Percentiles rank a stretch among this genome's conserved stretches.
phyloP scores from a whole-genome alignment of 2,797 vertebrate genomes.

The Enteromius trimaculatus region DNA sequence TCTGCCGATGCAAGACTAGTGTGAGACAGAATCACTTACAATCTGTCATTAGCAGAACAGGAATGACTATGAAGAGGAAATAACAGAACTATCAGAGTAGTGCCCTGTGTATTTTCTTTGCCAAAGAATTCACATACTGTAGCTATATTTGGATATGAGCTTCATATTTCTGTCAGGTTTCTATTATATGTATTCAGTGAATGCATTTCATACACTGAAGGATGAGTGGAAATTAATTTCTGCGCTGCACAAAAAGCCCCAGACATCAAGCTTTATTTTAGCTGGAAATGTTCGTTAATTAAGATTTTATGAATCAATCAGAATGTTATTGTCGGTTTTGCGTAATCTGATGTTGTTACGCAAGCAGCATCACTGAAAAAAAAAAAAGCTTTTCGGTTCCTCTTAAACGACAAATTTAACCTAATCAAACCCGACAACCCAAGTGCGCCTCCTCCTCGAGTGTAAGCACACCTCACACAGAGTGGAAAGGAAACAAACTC shows the following conservation, averaged over 20 bases:
- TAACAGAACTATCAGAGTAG: not conserved
- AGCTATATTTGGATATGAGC: not conserved
- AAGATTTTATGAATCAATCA: not conserved
- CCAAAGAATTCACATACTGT: not conserved
- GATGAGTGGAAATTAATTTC: not conserved
- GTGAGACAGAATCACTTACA: not conserved
- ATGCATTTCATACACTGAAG: not conserved
- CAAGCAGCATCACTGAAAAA: not conserved
- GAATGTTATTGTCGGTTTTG: not conserved
- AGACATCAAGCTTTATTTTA: not conserved
- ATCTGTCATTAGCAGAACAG: not conserved
- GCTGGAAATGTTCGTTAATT: not conserved
- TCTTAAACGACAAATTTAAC: constrained; percentile 38
- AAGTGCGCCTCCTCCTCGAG: constrained; percentile 1
- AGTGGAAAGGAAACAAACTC: constrained; percentile 39
- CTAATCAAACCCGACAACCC: constrained; percentile 30
- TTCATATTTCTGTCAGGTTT: not conserved
- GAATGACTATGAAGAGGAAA: not conserved
- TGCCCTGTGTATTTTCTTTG: not conserved
- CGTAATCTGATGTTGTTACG: not conserved
- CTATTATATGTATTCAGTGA: not conserved
- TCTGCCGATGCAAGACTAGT: not conserved
- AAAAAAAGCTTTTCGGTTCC: constrained; percentile 17
- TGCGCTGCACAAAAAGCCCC: not conserved
- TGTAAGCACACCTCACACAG: constrained; percentile 26